phyloP scores from a whole-genome alignment of 2,113 vertebrate species.

The Toxostoma redivivum region DNA sequence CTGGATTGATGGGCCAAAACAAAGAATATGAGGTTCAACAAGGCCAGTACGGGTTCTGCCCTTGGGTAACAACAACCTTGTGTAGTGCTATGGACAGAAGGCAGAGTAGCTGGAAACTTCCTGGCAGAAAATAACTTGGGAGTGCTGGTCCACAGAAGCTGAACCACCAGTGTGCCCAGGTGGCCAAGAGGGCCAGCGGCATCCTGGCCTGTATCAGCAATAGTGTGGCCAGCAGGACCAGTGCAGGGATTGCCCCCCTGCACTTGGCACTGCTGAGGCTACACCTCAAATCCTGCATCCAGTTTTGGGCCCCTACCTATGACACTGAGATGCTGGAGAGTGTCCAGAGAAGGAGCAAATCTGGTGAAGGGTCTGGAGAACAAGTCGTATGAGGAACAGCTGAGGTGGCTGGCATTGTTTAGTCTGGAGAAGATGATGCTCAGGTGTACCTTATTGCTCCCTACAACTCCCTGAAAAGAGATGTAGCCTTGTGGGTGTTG shows the following conservation, averaged over 20 bases:
- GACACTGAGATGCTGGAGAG: accelerated
- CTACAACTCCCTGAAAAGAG: not conserved
- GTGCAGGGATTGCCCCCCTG: accelerated
- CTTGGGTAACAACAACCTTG: not conserved
- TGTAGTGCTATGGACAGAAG: not conserved
- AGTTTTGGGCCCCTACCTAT: not conserved
- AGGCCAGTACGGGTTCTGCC: accelerated
- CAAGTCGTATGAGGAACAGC: accelerated
- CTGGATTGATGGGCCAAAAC: not conserved
- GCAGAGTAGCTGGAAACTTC: not conserved
- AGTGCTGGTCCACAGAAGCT: not conserved
- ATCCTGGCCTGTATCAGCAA: not conserved
- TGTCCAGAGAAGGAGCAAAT: not conserved
- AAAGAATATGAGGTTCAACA: not conserved
- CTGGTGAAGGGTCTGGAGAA: not conserved
- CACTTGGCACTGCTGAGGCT: accelerated
- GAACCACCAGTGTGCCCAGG: not conserved
- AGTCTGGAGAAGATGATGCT: not conserved
- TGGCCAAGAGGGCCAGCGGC: not conserved
- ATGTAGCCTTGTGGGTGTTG: accelerated
- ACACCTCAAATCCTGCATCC: not conserved
- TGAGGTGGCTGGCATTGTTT: accelerated
- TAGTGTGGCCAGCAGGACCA: not conserved
- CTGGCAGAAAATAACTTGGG: not conserved
- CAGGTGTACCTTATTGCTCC: accelerated